Evolutionary conservation across 1,140 invertebrate species (phyloP), one percentile per base, ranked within the genome.

Genomic region (Condylostylus longicornis): DNA sequence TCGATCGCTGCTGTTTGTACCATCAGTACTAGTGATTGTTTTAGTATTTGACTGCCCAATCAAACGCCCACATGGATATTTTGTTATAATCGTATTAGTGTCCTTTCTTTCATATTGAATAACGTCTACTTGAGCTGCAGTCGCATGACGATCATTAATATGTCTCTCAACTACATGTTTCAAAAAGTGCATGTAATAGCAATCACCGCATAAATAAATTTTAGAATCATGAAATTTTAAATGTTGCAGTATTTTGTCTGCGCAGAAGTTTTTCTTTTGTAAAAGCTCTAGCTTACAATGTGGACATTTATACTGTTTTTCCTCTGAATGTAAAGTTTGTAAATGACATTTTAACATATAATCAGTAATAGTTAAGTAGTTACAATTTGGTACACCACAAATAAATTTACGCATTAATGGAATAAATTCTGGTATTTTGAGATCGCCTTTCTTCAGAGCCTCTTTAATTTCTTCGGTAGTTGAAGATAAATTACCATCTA

Each of bases 171-270:
- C 64, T 4, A 74, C 62, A 23, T 72, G 62, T 5, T 64, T 67
- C 35, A 70, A 66, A 52, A 69, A 68, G 57, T 80, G 72, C 44
- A 75, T 66, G 54, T 72, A 72, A 47, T 66, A 58, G 47, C 79
- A 82, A 43, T 69, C 55, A 3, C 68, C 68, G 61, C 79, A 84
- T 44, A 74, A 75, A 52, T 76, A 82, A 17, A 85, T 57, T 41
- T 64, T 68, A 5, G 65, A 58, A 41, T 78, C 77, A 60, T 85
- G 82, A 64, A 83, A 72, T 60, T 76, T 77, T 38, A 84, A 65
- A 62, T 84, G 81, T 40, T 65, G 59, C 5, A 72, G 61, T 41
- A 83, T 72, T 39, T 70, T 68, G 18, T 72, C 65, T 4, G 75
- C 52, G 0, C 53, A 56, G 14, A 63, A 35, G 4, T 50, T 50